phyloP scores from a whole-genome alignment of 2,888 invertebrate species.

The Thecocarcelia acutangulata region DNA sequence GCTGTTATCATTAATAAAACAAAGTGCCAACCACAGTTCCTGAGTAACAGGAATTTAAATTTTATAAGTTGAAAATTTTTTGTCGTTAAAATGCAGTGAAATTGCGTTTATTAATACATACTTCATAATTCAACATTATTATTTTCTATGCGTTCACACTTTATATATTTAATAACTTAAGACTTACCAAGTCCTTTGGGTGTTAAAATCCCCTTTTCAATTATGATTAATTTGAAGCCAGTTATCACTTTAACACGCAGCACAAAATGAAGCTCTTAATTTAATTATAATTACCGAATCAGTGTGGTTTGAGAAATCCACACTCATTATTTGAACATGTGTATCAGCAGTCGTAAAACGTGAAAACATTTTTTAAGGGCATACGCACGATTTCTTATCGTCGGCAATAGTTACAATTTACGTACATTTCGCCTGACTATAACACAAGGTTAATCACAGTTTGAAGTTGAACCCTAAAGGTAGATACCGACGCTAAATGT shows the following conservation, averaged over 20 bases:
- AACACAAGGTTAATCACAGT: background rate
- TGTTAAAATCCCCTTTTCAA: slow-evolving; percentile 61
- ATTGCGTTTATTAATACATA: background rate
- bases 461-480: too few species aligned
- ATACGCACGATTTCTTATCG: background rate
- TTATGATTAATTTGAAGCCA: slow-evolving; percentile 60
- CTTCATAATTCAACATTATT: slow-evolving; percentile 11
- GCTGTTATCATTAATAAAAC: too few species aligned
- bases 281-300: slow-evolving; percentile 38
- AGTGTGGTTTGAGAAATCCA: background rate
- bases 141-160: background rate
- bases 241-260: slow-evolving; percentile 57
- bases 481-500: too few species aligned
- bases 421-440: slow-evolving; percentile 25
- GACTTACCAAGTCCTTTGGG: slow-evolving; percentile 18
- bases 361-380: slow-evolving; percentile 19
- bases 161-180: background rate
- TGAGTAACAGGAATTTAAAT: too few species aligned
- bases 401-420: background rate
- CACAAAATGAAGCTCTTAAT: slow-evolving; percentile 59
- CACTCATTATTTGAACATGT: too few species aligned
- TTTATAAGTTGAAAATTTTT: too few species aligned
- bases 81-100: too few species aligned
- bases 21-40: too few species aligned
- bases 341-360: background rate